These are phyloP conservation scores for Enteromius anoplus DNA, from an alignment of 2,797 vertebrate species.

Conservation along the genomic window DNA sequence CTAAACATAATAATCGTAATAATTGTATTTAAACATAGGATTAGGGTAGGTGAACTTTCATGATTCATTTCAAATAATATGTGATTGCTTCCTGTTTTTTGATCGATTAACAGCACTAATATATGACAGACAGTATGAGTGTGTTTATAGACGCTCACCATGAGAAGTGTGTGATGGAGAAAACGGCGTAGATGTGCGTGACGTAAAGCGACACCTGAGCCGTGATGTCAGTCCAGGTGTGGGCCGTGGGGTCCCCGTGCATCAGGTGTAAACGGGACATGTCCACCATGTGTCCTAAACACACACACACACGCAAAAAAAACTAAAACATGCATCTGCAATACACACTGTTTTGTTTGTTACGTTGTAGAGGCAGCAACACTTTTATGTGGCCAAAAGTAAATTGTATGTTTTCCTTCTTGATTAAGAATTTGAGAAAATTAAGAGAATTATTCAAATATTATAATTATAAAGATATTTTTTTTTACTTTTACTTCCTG, in stretches of 20 bases:
- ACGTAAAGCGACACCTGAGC: conserved; percentile 85
- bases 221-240: conserved; percentile 93
- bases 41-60: too few relatives aligned
- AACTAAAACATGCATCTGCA: not conserved
- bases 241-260: conserved; percentile 80
- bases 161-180: conserved; percentile 93
- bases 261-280: conserved; percentile 85
- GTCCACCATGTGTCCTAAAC: conserved; percentile 85
- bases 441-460: too few relatives aligned
- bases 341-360: not conserved
- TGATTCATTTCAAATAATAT: too few relatives aligned
- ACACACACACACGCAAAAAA: conserved; percentile 21
- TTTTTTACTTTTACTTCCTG: not conserved
- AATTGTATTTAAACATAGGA: too few relatives aligned
- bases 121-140: not conserved
- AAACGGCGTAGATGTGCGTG: conserved; percentile 89
- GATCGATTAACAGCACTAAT: not conserved
- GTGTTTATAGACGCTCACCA: conserved; percentile 79
- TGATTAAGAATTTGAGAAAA: not conserved
- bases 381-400: not conserved
- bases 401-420: too few relatives aligned
- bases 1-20: not conserved
- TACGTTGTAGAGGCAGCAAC: not conserved
- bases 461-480: too few relatives aligned
- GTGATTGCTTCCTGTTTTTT: too few relatives aligned